phyloP scores from a whole-genome alignment of 2,888 invertebrate genomes.

The Sarcophaga caerulescens region DNA sequence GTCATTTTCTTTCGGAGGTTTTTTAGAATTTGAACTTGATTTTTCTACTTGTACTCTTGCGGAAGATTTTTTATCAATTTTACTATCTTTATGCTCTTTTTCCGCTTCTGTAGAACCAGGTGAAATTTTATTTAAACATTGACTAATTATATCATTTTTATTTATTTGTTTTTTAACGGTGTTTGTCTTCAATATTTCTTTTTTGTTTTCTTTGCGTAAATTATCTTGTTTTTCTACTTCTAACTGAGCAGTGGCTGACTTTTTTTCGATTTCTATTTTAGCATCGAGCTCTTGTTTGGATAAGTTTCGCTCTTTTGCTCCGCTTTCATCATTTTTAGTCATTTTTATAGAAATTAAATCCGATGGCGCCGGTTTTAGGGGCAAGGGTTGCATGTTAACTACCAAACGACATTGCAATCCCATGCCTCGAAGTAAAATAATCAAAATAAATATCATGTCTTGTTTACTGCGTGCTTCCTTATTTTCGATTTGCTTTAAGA shows the following conservation, averaged over 20 bases:
- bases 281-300: background rate
- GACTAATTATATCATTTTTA: background rate
- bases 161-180: background rate
- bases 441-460: constrained; percentile 88
- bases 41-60: background rate
- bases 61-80: background rate
- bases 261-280: background rate
- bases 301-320: constrained; percentile 28
- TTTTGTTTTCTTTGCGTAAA: constrained; percentile 4
- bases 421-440: constrained; percentile 88
- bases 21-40: constrained; percentile 4
- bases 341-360: constrained; percentile 85
- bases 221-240: constrained; percentile 17
- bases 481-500: constrained; percentile 84
- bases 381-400: constrained; percentile 89
- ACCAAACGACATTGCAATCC: constrained; percentile 92
- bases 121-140: background rate
- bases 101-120: background rate
- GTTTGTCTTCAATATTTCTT: background rate
- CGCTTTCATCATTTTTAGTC: constrained; percentile 69
- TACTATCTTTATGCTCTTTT: background rate
- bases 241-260: background rate
- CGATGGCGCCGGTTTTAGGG: constrained; percentile 85
- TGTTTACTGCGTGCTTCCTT: constrained; percentile 85
- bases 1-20: background rate